A percentile compares a stretch with the other conserved stretches of the same genome.
phyloP scores from a whole-genome alignment of 2,797 vertebrate genomes.

The Botia kubotai region DNA sequence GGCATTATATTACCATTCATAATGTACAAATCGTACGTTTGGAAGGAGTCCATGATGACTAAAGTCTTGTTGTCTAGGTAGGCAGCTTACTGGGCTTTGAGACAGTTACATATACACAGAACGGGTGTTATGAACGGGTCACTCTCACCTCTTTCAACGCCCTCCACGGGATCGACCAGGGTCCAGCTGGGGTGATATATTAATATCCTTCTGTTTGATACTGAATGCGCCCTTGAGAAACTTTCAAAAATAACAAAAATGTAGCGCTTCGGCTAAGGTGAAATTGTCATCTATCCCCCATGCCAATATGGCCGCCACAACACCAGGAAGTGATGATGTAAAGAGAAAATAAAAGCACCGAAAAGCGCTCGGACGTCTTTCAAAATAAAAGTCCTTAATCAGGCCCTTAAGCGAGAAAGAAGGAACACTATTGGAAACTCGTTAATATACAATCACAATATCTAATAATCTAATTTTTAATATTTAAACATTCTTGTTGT shows the following conservation, averaged over 20 bases:
- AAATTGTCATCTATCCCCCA: slow-evolving; percentile 52
- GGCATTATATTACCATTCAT: background rate
- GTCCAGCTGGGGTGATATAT: slow-evolving; percentile 4
- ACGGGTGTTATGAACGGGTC: slow-evolving; percentile 1
- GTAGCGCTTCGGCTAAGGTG: slow-evolving; percentile 6
- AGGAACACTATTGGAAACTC: no score
- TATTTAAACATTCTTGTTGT: no score
- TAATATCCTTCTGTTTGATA: background rate
- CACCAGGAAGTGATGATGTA: slow-evolving; percentile 27
- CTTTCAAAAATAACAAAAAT: slow-evolving; percentile 40
- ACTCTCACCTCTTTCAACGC: slow-evolving; percentile 54
- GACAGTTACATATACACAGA: background rate
- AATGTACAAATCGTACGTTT: background rate
- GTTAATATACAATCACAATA: no score
- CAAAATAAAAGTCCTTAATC: no score
- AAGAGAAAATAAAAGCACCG: no score
- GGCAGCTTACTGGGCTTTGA: background rate
- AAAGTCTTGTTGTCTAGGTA: background rate
- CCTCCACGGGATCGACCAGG: slow-evolving; percentile 37
- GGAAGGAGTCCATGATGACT: background rate
- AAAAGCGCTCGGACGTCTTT: no score
- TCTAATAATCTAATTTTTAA: no score
- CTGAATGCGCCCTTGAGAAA: slow-evolving; percentile 10
- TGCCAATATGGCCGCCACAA: slow-evolving; percentile 52
- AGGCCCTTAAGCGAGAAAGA: no score